A percentile compares a stretch with the other conserved stretches of the same genome.
Conservation (phyloP, 2,797 vertebrate genomes). For the Anguilla anguilla region DNA sequence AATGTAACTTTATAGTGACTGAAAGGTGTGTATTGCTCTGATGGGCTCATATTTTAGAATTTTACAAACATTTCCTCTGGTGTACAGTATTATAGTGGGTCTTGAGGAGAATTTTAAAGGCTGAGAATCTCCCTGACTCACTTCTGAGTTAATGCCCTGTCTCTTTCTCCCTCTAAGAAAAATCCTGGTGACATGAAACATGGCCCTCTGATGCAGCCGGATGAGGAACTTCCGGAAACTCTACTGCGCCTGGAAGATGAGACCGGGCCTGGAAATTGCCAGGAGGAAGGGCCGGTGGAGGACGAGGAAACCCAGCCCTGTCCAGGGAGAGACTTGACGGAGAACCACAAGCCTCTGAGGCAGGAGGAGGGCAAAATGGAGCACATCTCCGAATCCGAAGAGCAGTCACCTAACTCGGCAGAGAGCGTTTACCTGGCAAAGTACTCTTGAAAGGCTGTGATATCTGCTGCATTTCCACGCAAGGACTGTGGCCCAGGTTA, state of each 20-base stretch:
- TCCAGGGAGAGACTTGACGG: slow-evolving; percentile 33
- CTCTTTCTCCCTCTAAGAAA: background rate
- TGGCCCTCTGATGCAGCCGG: background rate
- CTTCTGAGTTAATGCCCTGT: background rate
- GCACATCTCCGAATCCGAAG: slow-evolving; percentile 50
- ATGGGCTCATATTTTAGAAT: too few species aligned
- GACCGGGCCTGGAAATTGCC: too few species aligned
- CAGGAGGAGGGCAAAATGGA: slow-evolving; percentile 62
- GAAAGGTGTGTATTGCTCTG: too few species aligned
- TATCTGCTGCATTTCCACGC: background rate
- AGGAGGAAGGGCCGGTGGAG: background rate
- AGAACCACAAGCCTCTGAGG: slow-evolving; percentile 53
- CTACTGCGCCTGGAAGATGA: too few species aligned
- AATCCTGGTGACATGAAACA: background rate
- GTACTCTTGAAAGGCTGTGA: background rate
- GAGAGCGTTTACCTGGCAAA: too few species aligned
- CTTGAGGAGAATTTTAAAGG: background rate
- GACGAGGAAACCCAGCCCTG: background rate
- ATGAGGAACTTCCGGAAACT: background rate
- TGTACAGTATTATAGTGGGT: background rate
- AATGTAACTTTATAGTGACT: too few species aligned
- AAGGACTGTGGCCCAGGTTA: background rate
- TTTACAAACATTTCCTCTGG: background rate
- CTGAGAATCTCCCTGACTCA: background rate
- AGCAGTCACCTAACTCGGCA: too few species aligned